Evolutionary conservation across 1,140 invertebrate species (phyloP).

Genomic region (Drosophila busckii): DNA sequence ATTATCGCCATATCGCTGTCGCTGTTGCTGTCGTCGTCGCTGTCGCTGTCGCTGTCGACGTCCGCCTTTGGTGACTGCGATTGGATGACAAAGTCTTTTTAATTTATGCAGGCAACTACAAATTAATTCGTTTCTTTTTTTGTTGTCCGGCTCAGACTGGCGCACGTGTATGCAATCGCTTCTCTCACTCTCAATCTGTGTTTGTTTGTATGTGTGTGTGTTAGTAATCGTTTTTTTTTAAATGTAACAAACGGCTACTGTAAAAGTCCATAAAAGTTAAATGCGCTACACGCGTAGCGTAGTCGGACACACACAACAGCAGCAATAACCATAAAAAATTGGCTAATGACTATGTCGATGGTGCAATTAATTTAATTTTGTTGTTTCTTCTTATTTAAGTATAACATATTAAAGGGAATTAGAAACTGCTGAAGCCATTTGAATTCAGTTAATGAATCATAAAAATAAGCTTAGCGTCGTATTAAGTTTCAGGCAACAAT

Average conservation of each 20-base stretch:
- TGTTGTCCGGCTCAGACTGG: conserved; percentile 24
- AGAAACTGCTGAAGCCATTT: not conserved
- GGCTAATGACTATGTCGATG: conserved; percentile 50
- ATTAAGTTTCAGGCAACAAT: too few relatives aligned
- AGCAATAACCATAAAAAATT: conserved; percentile 51
- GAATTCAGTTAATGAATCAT: too few relatives aligned
- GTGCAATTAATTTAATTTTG: conserved; percentile 48
- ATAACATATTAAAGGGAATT: conserved; percentile 15
- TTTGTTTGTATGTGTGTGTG: not conserved
- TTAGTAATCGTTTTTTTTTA: conserved; percentile 25
- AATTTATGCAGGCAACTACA: conserved; percentile 68
- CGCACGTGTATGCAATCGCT: conserved; percentile 41
- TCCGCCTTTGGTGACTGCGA: conserved; percentile 32
- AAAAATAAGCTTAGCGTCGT: too few relatives aligned
- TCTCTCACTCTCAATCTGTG: not conserved
- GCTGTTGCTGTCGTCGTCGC: not conserved
- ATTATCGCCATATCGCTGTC: conserved; percentile 50
- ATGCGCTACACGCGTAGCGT: conserved; percentile 47
- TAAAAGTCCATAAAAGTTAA: conserved; percentile 38
- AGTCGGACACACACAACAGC: conserved; percentile 31
- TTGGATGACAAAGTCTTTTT: conserved; percentile 61
- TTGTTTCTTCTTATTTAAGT: conserved; percentile 23
- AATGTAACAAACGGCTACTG: conserved; percentile 47
- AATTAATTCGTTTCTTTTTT: conserved; percentile 57
- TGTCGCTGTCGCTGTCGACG: conserved; percentile 16